phyloP scores from a whole-genome alignment of 2,113 vertebrate genomes.

The Calyptommatus sinebrachiatus region DNA sequence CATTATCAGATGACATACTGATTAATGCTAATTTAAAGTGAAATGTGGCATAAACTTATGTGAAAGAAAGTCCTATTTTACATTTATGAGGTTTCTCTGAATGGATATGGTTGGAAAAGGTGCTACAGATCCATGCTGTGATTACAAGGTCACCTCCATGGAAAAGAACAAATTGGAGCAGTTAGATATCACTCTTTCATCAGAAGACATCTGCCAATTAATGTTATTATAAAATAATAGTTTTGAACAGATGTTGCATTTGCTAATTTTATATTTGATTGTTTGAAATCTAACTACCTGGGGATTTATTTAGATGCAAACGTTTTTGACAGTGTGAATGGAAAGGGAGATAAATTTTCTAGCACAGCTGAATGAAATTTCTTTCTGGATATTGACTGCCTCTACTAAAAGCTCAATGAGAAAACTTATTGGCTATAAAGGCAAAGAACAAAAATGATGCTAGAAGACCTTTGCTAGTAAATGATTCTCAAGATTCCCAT shows the following conservation, averaged over 20 bases:
- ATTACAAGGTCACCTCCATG: conserved; percentile 45
- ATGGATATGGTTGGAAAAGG: neutral
- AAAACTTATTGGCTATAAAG: conserved; percentile 49
- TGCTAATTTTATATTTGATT: conserved; percentile 70
- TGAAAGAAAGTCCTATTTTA: neutral
- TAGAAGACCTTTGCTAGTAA: conserved; percentile 42
- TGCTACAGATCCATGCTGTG: conserved; percentile 21
- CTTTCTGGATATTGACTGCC: conserved; percentile 50
- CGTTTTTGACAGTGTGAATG: conserved; percentile 45
- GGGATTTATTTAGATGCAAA: conserved; percentile 66
- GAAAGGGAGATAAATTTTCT: conserved; percentile 54
- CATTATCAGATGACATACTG: too few relatives aligned
- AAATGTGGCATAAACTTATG: neutral
- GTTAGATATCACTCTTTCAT: conserved; percentile 58
- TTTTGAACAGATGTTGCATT: conserved; percentile 74
- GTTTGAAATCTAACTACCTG: conserved; percentile 67
- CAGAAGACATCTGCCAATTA: conserved; percentile 73
- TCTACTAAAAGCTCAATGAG: conserved; percentile 46
- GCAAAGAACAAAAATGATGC: conserved; percentile 30
- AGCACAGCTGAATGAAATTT: conserved; percentile 43
- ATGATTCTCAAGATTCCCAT: conserved; percentile 35
- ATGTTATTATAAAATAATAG: conserved; percentile 77
- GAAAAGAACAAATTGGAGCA: conserved; percentile 55
- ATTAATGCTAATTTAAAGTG: conserved; percentile 31
- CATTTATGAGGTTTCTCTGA: neutral